Percentiles rank a stretch among this genome's conserved stretches.
phyloP scores from a whole-genome alignment of 1,140 invertebrate species.

The Pseudachorutes palmiensis region DNA sequence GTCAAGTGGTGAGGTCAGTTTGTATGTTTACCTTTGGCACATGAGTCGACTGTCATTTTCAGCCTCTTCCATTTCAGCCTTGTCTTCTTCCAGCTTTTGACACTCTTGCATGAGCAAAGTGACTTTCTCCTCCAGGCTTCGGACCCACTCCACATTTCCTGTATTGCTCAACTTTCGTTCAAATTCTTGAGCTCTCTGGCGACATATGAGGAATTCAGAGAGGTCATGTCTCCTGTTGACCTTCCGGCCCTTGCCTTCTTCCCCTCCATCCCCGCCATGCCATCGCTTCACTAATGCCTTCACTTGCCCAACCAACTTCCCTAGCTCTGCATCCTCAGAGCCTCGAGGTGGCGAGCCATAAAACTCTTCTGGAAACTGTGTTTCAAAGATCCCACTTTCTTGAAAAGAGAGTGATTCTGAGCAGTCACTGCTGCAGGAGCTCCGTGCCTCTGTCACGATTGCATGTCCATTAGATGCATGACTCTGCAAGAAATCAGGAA shows the following conservation, averaged over 20 bases:
- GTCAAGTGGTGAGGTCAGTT: neutral
- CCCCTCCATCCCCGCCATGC: conserved; percentile 14
- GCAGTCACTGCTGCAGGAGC: conserved; percentile 38
- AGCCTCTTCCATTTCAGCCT: conserved; percentile 58
- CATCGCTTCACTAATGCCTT: conserved; percentile 42
- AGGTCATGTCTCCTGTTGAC: conserved; percentile 12
- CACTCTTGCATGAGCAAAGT: conserved; percentile 51
- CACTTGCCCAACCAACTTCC: conserved; percentile 50
- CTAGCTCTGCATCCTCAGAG: conserved; percentile 42
- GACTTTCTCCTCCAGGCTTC: conserved; percentile 50
- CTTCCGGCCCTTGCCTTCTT: conserved; percentile 2
- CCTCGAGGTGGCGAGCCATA: neutral
- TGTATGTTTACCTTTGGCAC: conserved; percentile 49
- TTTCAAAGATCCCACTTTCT: conserved; percentile 58
- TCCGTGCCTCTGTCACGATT: conserved; percentile 32
- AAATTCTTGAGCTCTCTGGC: conserved; percentile 35
- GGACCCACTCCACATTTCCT: conserved; percentile 40
- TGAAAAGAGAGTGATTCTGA: conserved; percentile 44
- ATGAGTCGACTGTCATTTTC: conserved; percentile 58
- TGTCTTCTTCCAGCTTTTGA: conserved; percentile 53
- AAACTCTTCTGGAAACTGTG: conserved; percentile 30
- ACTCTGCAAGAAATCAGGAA: conserved; percentile 20
- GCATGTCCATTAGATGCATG: conserved; percentile 30
- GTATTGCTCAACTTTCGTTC: conserved; percentile 30
- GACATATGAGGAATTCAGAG: conserved; percentile 32